phyloP scores from a whole-genome alignment of 35 echinoderm and acorn worm species.

The Lytechinus pictus region DNA sequence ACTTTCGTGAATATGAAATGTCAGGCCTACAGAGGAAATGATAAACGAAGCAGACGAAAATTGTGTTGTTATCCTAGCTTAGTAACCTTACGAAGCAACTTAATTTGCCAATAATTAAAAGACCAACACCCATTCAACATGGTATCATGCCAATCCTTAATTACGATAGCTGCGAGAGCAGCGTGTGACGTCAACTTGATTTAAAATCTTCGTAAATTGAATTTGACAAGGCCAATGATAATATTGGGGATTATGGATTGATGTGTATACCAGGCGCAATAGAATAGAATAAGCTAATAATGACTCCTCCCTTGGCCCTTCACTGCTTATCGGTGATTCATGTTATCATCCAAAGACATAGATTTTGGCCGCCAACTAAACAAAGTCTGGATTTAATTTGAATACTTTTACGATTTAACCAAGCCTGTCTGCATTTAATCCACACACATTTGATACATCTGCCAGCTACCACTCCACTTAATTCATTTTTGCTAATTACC shows the following conservation, averaged over 20 bases:
- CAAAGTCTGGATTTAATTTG: background rate
- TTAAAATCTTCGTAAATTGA: background rate
- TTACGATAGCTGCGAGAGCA: background rate
- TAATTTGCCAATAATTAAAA: background rate
- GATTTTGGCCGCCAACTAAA: background rate
- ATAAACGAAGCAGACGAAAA: background rate
- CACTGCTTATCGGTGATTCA: background rate
- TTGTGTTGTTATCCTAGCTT: background rate
- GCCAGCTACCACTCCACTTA: too few relatives aligned
- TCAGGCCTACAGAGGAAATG: background rate
- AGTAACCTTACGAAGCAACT: background rate
- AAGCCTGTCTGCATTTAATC: too few relatives aligned
- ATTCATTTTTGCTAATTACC: too few relatives aligned
- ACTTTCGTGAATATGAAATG: background rate
- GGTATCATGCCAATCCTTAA: background rate
- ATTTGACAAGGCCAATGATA: background rate
- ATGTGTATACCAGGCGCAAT: background rate
- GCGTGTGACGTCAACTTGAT: background rate
- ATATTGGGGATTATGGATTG: background rate
- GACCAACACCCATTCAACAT: background rate
- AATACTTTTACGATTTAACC: background rate
- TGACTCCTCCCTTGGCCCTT: background rate
- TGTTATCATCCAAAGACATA: background rate
- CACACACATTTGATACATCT: too few relatives aligned
- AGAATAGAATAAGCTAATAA: background rate